A percentile compares a stretch with the other conserved stretches of the same genome.
These are phyloP conservation scores for Microhierax caerulescens DNA, from an alignment of 2,797 vertebrate species.

Conservation along the genomic window DNA sequence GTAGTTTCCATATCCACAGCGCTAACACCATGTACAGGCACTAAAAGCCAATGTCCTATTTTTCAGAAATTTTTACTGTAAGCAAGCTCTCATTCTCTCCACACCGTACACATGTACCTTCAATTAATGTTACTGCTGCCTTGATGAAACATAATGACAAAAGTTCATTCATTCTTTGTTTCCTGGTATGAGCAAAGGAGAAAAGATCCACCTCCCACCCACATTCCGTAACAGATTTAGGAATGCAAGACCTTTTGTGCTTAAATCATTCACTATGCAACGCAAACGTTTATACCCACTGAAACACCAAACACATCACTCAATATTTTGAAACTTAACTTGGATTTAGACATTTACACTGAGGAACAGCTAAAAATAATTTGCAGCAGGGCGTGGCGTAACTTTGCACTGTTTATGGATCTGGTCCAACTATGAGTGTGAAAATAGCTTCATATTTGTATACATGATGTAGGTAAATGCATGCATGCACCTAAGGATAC, in stretches of 20 bases:
- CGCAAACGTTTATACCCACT: neutral
- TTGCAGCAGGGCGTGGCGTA: neutral
- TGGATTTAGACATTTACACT: constrained; percentile 25
- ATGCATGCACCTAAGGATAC: neutral
- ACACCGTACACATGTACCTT: neutral
- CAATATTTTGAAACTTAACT: constrained; percentile 44
- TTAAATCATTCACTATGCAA: constrained; percentile 35
- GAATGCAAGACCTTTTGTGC: constrained; percentile 47
- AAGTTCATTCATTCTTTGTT: constrained; percentile 46
- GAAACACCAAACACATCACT: constrained; percentile 51
- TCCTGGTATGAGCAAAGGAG: constrained; percentile 23
- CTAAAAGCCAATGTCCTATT: neutral
- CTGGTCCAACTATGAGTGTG: neutral
- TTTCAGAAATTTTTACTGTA: neutral
- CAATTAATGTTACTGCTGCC: neutral
- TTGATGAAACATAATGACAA: constrained; percentile 36
- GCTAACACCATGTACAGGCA: neutral
- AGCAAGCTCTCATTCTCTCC: neutral
- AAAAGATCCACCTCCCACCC: constrained; percentile 52
- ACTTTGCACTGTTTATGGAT: neutral
- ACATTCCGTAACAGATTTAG: constrained; percentile 42
- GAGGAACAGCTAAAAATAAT: constrained; percentile 49
- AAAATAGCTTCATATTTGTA: neutral
- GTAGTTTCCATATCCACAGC: neutral
- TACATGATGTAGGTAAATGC: neutral